A percentile compares a stretch with the other conserved stretches of the same genome.
Conservation (phyloP, 1,140 invertebrate genomes). For the Heliconius melpomene region DNA sequence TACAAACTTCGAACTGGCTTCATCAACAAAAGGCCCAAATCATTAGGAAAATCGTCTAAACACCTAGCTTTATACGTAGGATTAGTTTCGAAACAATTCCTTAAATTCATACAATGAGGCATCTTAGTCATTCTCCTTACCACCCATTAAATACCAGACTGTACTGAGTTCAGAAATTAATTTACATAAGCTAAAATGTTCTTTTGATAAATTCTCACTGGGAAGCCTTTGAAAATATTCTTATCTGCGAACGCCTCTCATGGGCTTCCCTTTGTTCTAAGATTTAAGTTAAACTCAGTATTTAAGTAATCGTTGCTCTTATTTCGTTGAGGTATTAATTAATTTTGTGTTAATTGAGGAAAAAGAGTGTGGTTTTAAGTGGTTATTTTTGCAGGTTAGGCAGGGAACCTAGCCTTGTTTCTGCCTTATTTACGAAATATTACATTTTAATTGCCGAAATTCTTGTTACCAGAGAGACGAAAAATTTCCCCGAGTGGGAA, state of each 20-base stretch:
- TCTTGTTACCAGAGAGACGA: no score
- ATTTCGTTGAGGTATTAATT: conserved; percentile 41
- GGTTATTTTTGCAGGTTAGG: not conserved
- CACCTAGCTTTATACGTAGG: conserved; percentile 41
- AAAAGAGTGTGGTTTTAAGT: conserved; percentile 5
- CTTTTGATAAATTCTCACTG: conserved; percentile 65
- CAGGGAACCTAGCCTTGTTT: no score
- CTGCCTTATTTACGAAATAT: no score
- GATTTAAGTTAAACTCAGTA: conserved; percentile 57
- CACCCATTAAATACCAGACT: conserved; percentile 48
- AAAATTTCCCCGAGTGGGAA: not conserved
- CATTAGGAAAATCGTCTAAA: not conserved
- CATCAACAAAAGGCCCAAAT: not conserved
- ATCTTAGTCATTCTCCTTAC: conserved; percentile 27
- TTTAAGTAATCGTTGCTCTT: conserved; percentile 48
- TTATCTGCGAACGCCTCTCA: conserved; percentile 52
- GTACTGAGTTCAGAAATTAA: conserved; percentile 70
- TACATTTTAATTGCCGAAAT: no score
- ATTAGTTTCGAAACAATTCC: conserved; percentile 49
- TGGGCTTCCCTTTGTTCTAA: conserved; percentile 56
- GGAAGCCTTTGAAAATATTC: conserved; percentile 50
- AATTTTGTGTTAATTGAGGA: conserved; percentile 34
- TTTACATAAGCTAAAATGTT: conserved; percentile 68
- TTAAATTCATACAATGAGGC: conserved; percentile 48
- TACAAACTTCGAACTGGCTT: no score